phyloP scores from a whole-genome alignment of 2,113 vertebrate genomes.

The Scartelaos histophorus region DNA sequence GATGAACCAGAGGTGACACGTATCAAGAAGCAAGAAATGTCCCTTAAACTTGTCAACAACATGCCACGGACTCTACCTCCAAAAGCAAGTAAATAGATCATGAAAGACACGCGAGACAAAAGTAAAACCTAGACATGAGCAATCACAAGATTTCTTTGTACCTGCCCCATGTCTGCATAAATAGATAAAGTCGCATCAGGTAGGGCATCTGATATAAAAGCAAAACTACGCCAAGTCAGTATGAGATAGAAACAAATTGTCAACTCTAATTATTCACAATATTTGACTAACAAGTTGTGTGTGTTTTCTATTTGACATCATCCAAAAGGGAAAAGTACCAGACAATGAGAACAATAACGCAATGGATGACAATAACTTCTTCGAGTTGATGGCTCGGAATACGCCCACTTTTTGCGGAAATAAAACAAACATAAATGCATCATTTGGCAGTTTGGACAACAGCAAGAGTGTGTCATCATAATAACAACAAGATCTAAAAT shows the following conservation, averaged over 20 bases:
- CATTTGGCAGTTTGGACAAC: conserved; percentile 66
- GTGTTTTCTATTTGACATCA: conserved; percentile 8
- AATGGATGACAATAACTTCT: conserved; percentile 51
- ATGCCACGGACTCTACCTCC: conserved; percentile 68
- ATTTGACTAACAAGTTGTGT: neutral
- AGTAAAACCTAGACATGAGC: neutral
- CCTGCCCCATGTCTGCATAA: neutral
- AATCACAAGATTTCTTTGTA: neutral
- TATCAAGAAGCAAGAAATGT: conserved; percentile 66
- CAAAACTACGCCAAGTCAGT: neutral
- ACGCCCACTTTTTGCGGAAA: conserved; percentile 59
- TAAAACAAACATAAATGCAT: conserved; percentile 55
- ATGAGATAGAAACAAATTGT: neutral
- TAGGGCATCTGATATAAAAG: neutral
- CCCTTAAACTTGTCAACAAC: conserved; percentile 51
- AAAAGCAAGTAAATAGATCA: conserved; percentile 46
- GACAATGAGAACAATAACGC: conserved; percentile 48
- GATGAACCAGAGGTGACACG: conserved; percentile 71
- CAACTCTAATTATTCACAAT: neutral
- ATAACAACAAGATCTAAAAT: conserved; percentile 71
- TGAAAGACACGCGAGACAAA: conserved; percentile 16
- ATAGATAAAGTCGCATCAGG: neutral
- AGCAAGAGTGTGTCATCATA: conserved; percentile 60
- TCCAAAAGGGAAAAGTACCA: conserved; percentile 2
- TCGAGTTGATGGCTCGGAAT: conserved; percentile 56